Evolutionary conservation across 2,797 vertebrate genomes (phyloP).

Genomic region (Pseudochirops cupreus): DNA sequence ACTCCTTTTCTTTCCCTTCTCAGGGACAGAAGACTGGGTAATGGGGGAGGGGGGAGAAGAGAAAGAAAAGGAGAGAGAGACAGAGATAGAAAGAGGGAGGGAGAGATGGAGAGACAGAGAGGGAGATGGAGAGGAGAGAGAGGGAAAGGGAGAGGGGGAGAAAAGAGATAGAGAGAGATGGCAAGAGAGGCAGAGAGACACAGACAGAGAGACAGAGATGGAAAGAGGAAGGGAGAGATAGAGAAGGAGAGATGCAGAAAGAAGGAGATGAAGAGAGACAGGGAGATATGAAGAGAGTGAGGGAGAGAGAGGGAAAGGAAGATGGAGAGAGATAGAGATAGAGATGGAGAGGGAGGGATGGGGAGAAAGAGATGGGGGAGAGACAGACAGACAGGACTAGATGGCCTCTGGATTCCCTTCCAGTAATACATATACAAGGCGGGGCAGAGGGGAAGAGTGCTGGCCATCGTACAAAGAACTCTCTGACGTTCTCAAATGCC

Average conservation of each 20-base stretch:
- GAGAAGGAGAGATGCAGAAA: background rate
- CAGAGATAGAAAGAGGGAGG: too few species aligned
- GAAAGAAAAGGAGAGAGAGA: too few species aligned
- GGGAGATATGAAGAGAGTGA: too few species aligned
- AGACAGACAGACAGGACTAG: too few species aligned
- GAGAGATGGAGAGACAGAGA: too few species aligned
- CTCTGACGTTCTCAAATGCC: background rate
- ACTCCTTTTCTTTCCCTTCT: too few species aligned
- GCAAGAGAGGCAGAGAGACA: too few species aligned
- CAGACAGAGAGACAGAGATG: too few species aligned
- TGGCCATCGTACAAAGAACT: background rate
- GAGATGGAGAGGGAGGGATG: background rate
- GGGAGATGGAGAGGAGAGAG: background rate
- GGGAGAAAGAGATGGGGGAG: background rate
- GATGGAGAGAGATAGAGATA: background rate
- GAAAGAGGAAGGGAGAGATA: background rate
- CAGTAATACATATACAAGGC: too few species aligned
- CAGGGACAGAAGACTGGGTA: too few species aligned
- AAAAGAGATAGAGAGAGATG: fast-evolving
- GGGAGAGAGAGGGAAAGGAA: background rate
- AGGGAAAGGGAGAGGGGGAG: fast-evolving
- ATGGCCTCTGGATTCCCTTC: background rate
- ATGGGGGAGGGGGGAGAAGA: fast-evolving
- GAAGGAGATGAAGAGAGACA: fast-evolving
- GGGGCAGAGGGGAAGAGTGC: background rate